phyloP scores from a whole-genome alignment of 2,113 vertebrate species.

The human (Homo sapiens) region GRCh38 chr21:23150501-23151000 shows the following conservation, averaged over 20 bases:
- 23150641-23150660: background rate
- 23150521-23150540: background rate
- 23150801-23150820: too few species aligned
- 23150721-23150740: background rate
- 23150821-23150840: background rate
- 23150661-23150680: background rate
- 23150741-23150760: background rate
- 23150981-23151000: background rate
- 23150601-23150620: background rate
- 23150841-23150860: background rate
- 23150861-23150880: background rate
- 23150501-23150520: background rate
- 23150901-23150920: background rate
- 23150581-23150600: background rate
- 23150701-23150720: background rate
- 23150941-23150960: background rate
- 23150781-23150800: too few species aligned
- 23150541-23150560: background rate
- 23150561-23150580: background rate
- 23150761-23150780: too few species aligned
- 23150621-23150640: background rate
- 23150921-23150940: background rate
- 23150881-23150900: background rate
- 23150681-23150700: background rate
- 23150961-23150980: background rate